phyloP scores from a whole-genome alignment of 2,797 vertebrate genomes.

The Pangasius krempfi region DNA sequence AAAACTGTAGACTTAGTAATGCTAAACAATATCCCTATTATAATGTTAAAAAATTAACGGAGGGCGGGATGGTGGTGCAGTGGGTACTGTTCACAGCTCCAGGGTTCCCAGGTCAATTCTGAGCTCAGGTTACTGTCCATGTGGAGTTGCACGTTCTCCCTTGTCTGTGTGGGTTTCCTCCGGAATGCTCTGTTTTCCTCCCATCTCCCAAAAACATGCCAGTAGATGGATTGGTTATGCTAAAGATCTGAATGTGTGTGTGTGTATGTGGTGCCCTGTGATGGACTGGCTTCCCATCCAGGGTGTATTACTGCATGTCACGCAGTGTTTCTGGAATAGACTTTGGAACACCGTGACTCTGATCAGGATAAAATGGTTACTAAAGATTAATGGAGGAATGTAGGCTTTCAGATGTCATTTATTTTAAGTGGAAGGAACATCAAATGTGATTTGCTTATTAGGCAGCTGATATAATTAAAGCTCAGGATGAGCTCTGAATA shows the following conservation, averaged over 20 bases:
- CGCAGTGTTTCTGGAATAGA: neutral
- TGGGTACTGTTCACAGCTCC: neutral
- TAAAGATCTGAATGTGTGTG: neutral
- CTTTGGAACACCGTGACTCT: neutral
- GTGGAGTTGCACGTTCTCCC: neutral
- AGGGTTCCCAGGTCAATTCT: neutral
- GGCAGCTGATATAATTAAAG: conserved; percentile 8
- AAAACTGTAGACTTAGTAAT: neutral
- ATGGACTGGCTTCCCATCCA: neutral
- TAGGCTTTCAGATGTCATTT: neutral
- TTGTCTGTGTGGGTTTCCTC: neutral
- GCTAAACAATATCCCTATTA: neutral
- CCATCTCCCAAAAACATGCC: neutral
- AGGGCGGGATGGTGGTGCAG: too few relatives aligned
- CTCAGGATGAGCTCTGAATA: conserved; percentile 7
- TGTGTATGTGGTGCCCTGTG: neutral
- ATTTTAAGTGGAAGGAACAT: neutral
- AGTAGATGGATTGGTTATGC: neutral
- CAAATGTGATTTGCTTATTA: conserved; percentile 8
- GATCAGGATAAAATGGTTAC: conserved; percentile 14
- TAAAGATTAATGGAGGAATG: neutral
- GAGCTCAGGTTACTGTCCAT: neutral
- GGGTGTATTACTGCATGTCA: neutral
- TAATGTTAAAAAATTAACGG: neutral
- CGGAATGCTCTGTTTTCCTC: neutral